Base-by-base conservation (phyloP, 35 echinoderm and acorn worm species). In the Eucidaris tribuloides region DNA sequence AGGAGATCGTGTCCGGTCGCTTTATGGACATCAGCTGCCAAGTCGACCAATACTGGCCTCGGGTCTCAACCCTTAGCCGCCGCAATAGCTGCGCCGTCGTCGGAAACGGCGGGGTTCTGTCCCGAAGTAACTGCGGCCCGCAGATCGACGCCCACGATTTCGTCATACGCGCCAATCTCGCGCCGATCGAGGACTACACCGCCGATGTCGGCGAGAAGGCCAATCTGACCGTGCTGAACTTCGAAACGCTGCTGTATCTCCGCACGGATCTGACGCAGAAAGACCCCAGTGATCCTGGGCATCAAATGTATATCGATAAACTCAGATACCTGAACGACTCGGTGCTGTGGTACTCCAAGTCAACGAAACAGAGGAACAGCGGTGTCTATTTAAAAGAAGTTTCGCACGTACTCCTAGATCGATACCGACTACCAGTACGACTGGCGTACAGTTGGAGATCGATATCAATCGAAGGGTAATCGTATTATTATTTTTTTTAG, bases 71-170 rank as follows among this genome's bases (percentile, higher is more conserved):
- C 1, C 19, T 91, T 32, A 46, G 46, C 6, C 27, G 46, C 25
- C 66, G 83, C 7, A 68, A 85, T 31, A 57, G 39, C 34, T 92
- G 89, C 42, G 89, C 89, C 2, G 72, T 92, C 28, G 58, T 92
- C 6, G 89, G 89, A 11, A 92, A 92, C 78, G 81, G 89, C 39
- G 89, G 89, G 7, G 58, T 92, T 14, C 83, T 92, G 5, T 50
- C 46, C 6, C 45, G 85, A 42, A 81, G 80, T 30, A 60, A 45
- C 11, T 92, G 89, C 38, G 89, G 89, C 19, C 36, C 17, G 15
- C 77, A 80, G 15, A 92, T 92, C 18, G 84, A 92, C 62, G 61
- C 81, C 20, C 84, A 92, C 39, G 83, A 92, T 37, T 92, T 70
- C 63, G 58, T 92, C 45, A 80, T 92, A 36, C 80, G 89, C 18